A percentile compares a stretch with the other conserved stretches of the same genome.
Conservation (phyloP, 2,113 vertebrate species). For the Paramormyrops kingsleyae region DNA sequence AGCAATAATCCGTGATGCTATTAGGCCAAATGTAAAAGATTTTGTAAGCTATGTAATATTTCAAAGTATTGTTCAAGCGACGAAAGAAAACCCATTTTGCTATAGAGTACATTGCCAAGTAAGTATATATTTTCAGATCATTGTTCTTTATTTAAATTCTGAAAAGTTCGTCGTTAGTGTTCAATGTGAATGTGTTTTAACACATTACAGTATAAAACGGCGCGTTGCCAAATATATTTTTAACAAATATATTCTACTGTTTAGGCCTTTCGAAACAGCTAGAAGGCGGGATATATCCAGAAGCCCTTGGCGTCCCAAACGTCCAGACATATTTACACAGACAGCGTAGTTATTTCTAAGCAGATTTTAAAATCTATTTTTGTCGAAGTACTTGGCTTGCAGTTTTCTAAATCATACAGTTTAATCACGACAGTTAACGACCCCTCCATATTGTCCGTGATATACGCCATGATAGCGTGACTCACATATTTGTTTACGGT, state of each 20-base stretch:
- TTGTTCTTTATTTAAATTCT: not conserved
- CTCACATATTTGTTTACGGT: conserved; percentile 6
- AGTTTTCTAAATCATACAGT: not conserved
- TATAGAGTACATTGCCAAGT: not conserved
- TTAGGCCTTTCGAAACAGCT: not conserved
- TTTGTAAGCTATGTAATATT: not conserved
- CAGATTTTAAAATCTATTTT: not conserved
- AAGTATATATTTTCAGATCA: not conserved
- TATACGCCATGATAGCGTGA: not conserved
- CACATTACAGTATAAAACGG: not conserved
- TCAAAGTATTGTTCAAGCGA: not conserved
- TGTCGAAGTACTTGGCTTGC: not conserved
- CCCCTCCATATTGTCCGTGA: not conserved
- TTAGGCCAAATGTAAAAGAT: not conserved
- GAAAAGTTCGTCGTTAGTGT: not conserved
- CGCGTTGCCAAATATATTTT: not conserved
- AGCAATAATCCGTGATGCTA: not conserved
- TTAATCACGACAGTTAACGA: not conserved
- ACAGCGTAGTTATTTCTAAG: not conserved
- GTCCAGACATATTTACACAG: not conserved
- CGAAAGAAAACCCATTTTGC: not conserved
- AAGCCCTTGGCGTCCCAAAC: not conserved
- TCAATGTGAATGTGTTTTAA: not conserved
- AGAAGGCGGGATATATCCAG: not conserved
- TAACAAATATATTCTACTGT: not conserved